Percentiles rank a stretch among this genome's conserved stretches.
Conservation (phyloP, 1,140 invertebrate genomes). For the Atopsyche davidsoni region DNA sequence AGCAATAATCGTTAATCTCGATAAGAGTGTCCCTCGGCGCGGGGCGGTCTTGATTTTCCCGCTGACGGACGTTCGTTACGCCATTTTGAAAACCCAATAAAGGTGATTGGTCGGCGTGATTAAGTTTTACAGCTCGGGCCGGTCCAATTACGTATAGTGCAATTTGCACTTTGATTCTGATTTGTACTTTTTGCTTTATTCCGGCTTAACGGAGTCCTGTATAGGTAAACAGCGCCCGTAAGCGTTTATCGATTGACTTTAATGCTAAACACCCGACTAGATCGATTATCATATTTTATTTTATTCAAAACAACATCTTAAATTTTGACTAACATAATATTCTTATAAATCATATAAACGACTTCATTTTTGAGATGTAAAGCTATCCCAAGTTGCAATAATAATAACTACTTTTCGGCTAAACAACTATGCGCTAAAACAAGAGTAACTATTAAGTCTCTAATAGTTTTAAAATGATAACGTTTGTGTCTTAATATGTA, state of each 20-base stretch:
- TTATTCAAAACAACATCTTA: too few relatives aligned
- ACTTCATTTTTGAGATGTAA: too few relatives aligned
- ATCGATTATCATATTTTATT: too few relatives aligned
- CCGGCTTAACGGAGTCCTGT: neutral
- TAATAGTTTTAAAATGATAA: too few relatives aligned
- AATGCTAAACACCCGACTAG: too few relatives aligned
- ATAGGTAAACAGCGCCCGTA: neutral
- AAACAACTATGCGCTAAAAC: too few relatives aligned
- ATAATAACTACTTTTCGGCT: too few relatives aligned
- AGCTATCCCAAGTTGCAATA: too few relatives aligned
- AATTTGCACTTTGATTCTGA: constrained; percentile 24
- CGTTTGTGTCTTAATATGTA: too few relatives aligned
- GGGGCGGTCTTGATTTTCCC: constrained; percentile 6
- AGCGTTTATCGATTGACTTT: neutral
- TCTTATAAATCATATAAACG: too few relatives aligned
- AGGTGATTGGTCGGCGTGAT: constrained; percentile 26
- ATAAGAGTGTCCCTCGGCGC: constrained; percentile 17
- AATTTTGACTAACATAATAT: too few relatives aligned
- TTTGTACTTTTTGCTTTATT: constrained; percentile 16
- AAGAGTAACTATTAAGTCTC: too few relatives aligned
- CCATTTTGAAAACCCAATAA: constrained; percentile 24
- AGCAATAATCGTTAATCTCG: constrained; percentile 23
- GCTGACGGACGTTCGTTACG: constrained; percentile 12
- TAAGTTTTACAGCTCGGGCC: constrained; percentile 25
- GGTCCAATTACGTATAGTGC: constrained; percentile 24